Percentiles rank a stretch among this genome's conserved stretches.
Evolutionary conservation across 2,888 invertebrate genomes (phyloP).

Genomic region (Myopa tessellatipennis): DNA sequence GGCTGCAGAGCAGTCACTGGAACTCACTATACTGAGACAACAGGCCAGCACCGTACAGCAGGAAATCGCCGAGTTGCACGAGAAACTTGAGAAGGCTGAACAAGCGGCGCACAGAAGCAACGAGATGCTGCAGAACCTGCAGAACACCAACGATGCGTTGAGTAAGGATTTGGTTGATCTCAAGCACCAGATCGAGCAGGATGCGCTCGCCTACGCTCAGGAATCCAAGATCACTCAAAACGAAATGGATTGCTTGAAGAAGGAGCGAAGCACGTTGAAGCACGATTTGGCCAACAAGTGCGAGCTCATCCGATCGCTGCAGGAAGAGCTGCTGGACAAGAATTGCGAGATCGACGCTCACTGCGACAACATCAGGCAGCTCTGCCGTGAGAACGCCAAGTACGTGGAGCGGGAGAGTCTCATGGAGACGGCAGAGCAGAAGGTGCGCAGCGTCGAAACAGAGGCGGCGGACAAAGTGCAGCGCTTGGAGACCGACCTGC

Average conservation of each 20-base stretch:
- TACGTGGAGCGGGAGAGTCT: slow-evolving; percentile 64
- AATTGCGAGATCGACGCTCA: slow-evolving; percentile 65
- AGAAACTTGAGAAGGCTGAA: slow-evolving; percentile 53
- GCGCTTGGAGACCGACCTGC: slow-evolving; percentile 67
- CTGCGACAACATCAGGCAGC: slow-evolving; percentile 62
- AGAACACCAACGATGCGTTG: slow-evolving; percentile 58
- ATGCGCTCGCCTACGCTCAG: slow-evolving; percentile 61
- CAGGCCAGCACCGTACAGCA: slow-evolving; percentile 52
- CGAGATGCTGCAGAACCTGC: slow-evolving; percentile 57
- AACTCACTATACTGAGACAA: slow-evolving; percentile 46
- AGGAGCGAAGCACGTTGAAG: slow-evolving; percentile 63
- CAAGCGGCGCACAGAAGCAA: slow-evolving; percentile 54
- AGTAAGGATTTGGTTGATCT: slow-evolving; percentile 56
- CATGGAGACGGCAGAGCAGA: slow-evolving; percentile 65
- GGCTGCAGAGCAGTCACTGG: slow-evolving; percentile 49
- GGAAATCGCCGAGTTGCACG: slow-evolving; percentile 55
- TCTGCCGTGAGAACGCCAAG: slow-evolving; percentile 62
- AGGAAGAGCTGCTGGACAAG: slow-evolving; percentile 64
- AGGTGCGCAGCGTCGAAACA: slow-evolving; percentile 63
- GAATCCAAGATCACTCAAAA: slow-evolving; percentile 61
- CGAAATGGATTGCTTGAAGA: slow-evolving; percentile 61
- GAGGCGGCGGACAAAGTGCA: slow-evolving; percentile 68
- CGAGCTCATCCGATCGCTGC: slow-evolving; percentile 62
- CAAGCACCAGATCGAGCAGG: slow-evolving; percentile 62
- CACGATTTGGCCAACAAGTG: slow-evolving; percentile 64